These are phyloP conservation scores for Hirudinaria manillensis DNA, from an alignment of 2,888 invertebrate species.

Conservation along the genomic window DNA sequence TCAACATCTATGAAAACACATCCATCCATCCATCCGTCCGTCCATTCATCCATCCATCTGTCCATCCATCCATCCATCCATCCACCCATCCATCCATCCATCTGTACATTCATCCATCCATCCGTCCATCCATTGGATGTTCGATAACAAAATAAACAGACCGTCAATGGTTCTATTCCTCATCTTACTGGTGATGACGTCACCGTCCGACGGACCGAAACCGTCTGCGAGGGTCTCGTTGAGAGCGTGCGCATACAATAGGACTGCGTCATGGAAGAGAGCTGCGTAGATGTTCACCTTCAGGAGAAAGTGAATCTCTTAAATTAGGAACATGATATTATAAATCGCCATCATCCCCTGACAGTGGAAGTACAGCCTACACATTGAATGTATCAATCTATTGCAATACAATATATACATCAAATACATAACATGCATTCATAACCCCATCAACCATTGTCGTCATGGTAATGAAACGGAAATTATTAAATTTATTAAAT, in stretches of 20 bases:
- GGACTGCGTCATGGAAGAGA: constrained; percentile 82
- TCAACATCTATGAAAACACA: too few species aligned
- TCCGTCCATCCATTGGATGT: neutral
- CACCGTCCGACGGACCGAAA: constrained; percentile 28
- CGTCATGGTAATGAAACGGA: too few species aligned
- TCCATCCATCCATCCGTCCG: too few species aligned
- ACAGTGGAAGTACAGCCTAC: neutral
- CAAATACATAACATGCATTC: neutral
- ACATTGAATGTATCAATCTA: too few species aligned
- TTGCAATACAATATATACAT: too few species aligned
- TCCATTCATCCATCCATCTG: too few species aligned
- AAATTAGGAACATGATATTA: neutral
- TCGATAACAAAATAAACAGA: neutral
- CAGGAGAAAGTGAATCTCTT: neutral
- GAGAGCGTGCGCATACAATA: constrained; percentile 78
- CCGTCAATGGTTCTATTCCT: constrained; percentile 32
- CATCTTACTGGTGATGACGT: constrained; percentile 28
- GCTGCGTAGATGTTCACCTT: constrained; percentile 39
- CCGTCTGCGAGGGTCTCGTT: constrained; percentile 67
- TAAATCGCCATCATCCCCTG: too few species aligned
- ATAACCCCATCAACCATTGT: too few species aligned
- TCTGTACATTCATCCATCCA: too few species aligned
- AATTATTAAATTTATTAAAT: too few species aligned
- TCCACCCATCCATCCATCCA: too few species aligned
- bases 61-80: too few species aligned